Base-by-base conservation (phyloP, 1,140 invertebrate species). In the Heliothis subflexa region DNA sequence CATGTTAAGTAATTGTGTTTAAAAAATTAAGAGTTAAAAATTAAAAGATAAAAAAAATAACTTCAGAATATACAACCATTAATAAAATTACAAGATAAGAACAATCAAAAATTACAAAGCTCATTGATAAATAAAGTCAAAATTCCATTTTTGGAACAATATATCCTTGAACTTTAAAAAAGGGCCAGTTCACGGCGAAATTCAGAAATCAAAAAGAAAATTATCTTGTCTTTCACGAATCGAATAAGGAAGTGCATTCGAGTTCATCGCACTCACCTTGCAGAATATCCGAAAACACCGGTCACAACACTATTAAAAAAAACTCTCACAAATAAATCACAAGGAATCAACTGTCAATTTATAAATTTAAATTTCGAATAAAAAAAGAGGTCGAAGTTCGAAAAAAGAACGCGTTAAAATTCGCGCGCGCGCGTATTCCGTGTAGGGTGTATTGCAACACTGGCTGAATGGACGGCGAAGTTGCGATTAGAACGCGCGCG, bases 381-480 rank as follows among this genome's bases (percentile, higher is more conserved):
- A 14, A 25, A 25, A 73, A 21, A 54, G 45, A 25, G 18, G 45
- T 55, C 33, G 52, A 2, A 21, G 9, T 47, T 47, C 33, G 40
- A 57, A 57, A 68, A 74, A 64, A 59, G 13, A n/a, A 71, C 59
- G 52, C 54, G 70, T 21, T 40, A 47, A 62, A 50, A 68, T 47
- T 68, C 7, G 68, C 49, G 72, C 71, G 40, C 47, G 33, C 70
- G 78, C 78, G 33, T 79, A 57, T 70, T 3, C 78, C 78, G 78
- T 21, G 50, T 64, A 68, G 71, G 78, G 47, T 74, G 55, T 79
- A 68, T 79, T 72, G 62, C 78, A 79, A 79, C 62, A 79, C 78
- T 79, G 78, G 73, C 73, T 12, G 73, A 64, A 75, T 62, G n/a
- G 57, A 2, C 57, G 57, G 40, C 45, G 14, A 13, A 25, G 59